Conservation (phyloP, 2,113 vertebrate genomes). For the Poeciliopsis occidentalis region DNA sequence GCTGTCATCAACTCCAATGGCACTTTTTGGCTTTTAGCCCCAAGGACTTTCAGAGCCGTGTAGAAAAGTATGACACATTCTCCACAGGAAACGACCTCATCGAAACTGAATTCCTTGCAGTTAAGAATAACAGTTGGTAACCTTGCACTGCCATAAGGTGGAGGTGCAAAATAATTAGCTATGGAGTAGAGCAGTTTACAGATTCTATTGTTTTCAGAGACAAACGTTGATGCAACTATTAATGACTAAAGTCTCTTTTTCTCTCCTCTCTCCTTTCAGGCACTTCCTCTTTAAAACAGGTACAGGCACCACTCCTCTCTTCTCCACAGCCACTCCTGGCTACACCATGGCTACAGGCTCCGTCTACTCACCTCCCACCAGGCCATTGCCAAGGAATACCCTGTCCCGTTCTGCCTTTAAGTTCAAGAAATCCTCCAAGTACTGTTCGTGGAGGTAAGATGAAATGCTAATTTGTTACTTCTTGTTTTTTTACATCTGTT, state of each 20-base stretch:
- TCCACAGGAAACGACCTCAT: neutral
- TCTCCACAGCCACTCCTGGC: conserved; percentile 97
- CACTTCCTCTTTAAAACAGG: conserved; percentile 99
- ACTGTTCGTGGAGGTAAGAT: conserved; percentile 93
- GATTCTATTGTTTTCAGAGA: neutral
- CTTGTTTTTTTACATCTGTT: no score
- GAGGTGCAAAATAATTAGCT: neutral
- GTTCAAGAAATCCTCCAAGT: conserved; percentile 98
- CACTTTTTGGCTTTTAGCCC: no score
- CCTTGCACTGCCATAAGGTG: no score
- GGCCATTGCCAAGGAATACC: conserved; percentile 95
- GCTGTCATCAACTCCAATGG: no score
- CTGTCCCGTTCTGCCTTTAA: conserved; percentile 98
- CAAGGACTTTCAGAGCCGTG: neutral
- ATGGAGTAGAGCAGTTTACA: neutral
- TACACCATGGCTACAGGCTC: conserved; percentile 99
- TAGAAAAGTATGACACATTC: neutral
- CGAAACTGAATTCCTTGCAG: neutral
- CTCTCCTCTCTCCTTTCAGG: conserved; percentile 74
- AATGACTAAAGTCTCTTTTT: neutral
- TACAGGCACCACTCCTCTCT: conserved; percentile 98
- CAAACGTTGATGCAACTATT: neutral
- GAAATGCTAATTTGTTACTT: neutral
- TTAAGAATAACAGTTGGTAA: neutral
- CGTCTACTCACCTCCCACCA: conserved; percentile 96